Base-by-base conservation (phyloP, 2,797 vertebrate genomes). In the Pelochelys cantorii region DNA sequence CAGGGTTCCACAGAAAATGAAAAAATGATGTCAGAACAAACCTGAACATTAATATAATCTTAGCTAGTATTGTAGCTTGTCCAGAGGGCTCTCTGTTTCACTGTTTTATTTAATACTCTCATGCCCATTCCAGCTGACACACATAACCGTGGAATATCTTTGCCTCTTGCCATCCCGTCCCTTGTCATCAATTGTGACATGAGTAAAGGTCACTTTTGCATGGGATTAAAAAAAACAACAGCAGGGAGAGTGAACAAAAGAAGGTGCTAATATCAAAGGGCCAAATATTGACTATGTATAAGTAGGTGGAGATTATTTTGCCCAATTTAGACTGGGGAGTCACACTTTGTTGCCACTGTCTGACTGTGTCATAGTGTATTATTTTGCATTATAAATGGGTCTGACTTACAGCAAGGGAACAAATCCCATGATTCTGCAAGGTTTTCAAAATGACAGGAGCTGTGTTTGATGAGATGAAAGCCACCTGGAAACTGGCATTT, bases 71-170 rank as follows among this genome's bases (percentile, higher is more conserved):
- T 81, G 37, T 48, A 81, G 18, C 71, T 78, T 83, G 57, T 77
- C 78, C 90, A 90, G 52, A 86, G 29, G 84, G 23, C 37, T 4
- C 8, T 0, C 34, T 34, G 78, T 90, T 91, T 95, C 11, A n/a
- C 65, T 87, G 74, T 85, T 87, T 92, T 87, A 79, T 92, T 95
- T 53, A 81, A 56, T 65, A 56, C 91, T 88, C 71, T 87, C 14
- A 37, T 54, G 65, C 52, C 94, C 91, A 74, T 90, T 81, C 7
- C 54, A 57, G n/a, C 53, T 88, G 55, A 48, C 37, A 34, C 42
- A 85, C 55, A 54, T 55, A 90, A 71, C 90, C 92, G 81, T 60
- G 79, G 78, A 92, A 79, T 55, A 94, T 68, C 89, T 90, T 42
- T n/a, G 20, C 54, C 55, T 53, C 52, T 89, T 68, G 86, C 92